Evolutionary conservation across 2,113 vertebrate genomes (phyloP), one percentile per base, ranked within the genome.

Genomic region (Oryzias curvinotus): DNA sequence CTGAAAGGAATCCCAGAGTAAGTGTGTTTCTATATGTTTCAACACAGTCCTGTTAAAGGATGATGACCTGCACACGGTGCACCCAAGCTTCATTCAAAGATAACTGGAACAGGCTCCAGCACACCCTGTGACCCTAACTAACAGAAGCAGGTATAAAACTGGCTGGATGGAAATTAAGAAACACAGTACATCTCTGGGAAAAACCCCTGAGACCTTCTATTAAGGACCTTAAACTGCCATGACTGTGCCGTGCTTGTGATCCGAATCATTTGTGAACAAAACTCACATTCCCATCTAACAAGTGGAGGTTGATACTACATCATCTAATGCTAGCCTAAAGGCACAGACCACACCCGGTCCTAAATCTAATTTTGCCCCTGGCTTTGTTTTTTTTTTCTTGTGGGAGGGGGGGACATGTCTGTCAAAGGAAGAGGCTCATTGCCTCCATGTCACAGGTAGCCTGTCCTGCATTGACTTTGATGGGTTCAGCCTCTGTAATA

Each of bases 371-470:
- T 75, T 50, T 71, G 72, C 82, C 84, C 54, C 17, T 18, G 87
- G 83, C 77, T 72, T 68, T 71, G 76, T 61, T 19, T 36, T 59
- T 16, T 63, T 51, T 18, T 45, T 57, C 16, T 26, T 48, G 45
- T 17, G n/a, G n/a, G 18, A 12, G 10, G 4, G 53, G 45, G 69
- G 71, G 63, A 19, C 42, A 42, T 50, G 21, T 67, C 58, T 64
- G 66, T 73, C 77, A 80, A 75, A 65, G 23, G 54, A 58, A 69
- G 62, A 59, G 56, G 71, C 62, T 60, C 25, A 71, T 74, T 50
- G 30, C 79, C 62, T 72, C 68, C 72, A 66, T 81, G 83, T 82
- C 62, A 58, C 85, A 89, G 89, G 82, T 90, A 86, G 82, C 87
- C 75, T 83, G 78, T 80, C 74, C 78, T 73, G 71, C 75, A 77